Conservation (phyloP, 2,888 invertebrate species). For the Ceratothoa steindachneri region DNA sequence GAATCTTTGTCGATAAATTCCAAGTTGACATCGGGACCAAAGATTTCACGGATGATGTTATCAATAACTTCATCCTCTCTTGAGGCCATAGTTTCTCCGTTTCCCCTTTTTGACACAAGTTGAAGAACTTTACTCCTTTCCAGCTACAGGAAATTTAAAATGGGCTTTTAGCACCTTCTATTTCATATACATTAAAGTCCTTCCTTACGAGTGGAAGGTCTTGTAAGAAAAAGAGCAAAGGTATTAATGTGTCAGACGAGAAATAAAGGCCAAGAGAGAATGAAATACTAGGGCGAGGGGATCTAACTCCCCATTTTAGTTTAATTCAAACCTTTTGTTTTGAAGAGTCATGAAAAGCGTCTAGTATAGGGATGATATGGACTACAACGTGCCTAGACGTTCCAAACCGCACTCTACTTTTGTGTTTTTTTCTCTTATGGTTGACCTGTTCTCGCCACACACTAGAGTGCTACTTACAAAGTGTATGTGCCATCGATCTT, state of each 20-base stretch:
- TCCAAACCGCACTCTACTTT: background rate
- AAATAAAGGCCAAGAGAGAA: background rate
- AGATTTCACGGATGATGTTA: slow-evolving; percentile 51
- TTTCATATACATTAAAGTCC: background rate
- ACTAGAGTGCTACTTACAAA: slow-evolving; percentile 1
- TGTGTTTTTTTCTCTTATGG: background rate
- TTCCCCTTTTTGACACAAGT: slow-evolving; percentile 38
- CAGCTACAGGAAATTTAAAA: slow-evolving; percentile 32
- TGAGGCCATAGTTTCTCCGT: slow-evolving; percentile 30
- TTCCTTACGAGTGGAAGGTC: background rate
- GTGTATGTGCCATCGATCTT: background rate
- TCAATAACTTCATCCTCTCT: slow-evolving; percentile 52
- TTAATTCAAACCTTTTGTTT: background rate
- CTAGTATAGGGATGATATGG: background rate
- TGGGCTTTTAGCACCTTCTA: slow-evolving; percentile 5
- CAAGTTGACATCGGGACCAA: slow-evolving; percentile 50
- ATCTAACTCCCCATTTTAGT: background rate
- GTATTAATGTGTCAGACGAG: background rate
- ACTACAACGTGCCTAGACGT: background rate
- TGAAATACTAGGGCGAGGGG: background rate
- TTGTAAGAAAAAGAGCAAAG: background rate
- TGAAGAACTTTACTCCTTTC: slow-evolving; percentile 35
- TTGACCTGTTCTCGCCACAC: background rate
- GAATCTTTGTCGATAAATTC: slow-evolving; percentile 50
- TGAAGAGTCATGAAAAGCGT: background rate